Percentiles rank a stretch among this genome's conserved stretches.
Evolutionary conservation across 1,140 invertebrate species (phyloP).

Genomic region (Cataglyphis hispanica): DNA sequence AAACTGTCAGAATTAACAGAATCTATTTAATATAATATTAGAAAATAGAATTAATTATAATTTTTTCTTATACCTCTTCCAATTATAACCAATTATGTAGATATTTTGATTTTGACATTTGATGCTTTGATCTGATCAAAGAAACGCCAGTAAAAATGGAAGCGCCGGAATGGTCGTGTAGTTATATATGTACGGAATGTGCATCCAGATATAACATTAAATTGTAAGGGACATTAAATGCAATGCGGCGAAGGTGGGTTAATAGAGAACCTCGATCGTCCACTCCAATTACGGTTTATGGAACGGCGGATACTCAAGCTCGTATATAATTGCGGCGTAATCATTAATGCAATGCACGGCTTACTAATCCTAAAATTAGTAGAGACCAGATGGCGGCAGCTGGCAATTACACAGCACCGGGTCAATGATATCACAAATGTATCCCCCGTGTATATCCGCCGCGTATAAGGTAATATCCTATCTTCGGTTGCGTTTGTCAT

Average conservation of each 20-base stretch:
- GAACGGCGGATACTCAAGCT: slow-evolving; percentile 22
- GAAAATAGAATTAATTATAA: background rate
- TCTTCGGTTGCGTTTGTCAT: background rate
- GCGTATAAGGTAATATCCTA: background rate
- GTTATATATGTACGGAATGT: background rate
- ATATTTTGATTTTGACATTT: background rate
- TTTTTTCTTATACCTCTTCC: background rate
- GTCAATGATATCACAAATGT: slow-evolving; percentile 39
- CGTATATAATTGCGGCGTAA: slow-evolving; percentile 40
- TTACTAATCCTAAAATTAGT: slow-evolving; percentile 55
- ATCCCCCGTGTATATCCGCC: background rate
- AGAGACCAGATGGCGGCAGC: slow-evolving; percentile 37
- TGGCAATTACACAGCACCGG: slow-evolving; percentile 41
- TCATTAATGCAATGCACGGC: slow-evolving; percentile 27
- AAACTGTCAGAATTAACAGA: background rate
- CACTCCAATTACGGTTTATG: slow-evolving; percentile 52
- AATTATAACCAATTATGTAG: background rate
- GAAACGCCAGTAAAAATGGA: background rate
- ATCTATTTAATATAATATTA: background rate
- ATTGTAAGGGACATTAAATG: slow-evolving; percentile 21
- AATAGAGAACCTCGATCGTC: slow-evolving; percentile 5
- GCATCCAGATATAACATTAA: slow-evolving; percentile 26
- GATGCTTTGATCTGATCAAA: background rate
- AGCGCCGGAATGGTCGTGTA: background rate
- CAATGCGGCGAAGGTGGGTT: slow-evolving; percentile 32